phyloP scores from a whole-genome alignment of 1,140 invertebrate species.

The Nixonia krombeini region DNA sequence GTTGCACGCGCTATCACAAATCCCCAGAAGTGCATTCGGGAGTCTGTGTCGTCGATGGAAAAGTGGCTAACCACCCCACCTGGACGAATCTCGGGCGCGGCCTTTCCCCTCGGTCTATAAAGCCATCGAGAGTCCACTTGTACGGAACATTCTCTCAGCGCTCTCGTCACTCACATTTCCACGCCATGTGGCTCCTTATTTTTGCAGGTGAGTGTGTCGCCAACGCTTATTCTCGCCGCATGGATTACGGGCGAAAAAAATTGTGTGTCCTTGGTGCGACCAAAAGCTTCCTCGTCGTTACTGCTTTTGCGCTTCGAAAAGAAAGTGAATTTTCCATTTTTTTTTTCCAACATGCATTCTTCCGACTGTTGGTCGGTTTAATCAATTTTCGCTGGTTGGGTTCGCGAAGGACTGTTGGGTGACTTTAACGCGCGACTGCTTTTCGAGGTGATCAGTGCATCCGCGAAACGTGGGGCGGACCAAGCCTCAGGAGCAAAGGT shows the following conservation, averaged over 20 bases:
- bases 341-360: not conserved
- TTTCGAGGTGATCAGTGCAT: slow-evolving; percentile 21
- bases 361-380: too few species aligned
- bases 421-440: slow-evolving; percentile 29
- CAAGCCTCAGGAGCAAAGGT: slow-evolving; percentile 14
- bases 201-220: slow-evolving; percentile 63
- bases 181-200: slow-evolving; percentile 68
- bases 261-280: slow-evolving; percentile 10
- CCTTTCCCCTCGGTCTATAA: slow-evolving; percentile 69
- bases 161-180: slow-evolving; percentile 62
- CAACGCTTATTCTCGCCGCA: slow-evolving; percentile 8
- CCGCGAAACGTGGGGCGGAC: not conserved
- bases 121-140: slow-evolving; percentile 61
- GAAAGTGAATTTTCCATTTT: slow-evolving; percentile 1
- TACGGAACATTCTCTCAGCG: slow-evolving; percentile 64
- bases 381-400: too few species aligned
- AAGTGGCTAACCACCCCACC: slow-evolving; percentile 62
- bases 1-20: slow-evolving; percentile 21
- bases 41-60: slow-evolving; percentile 45
- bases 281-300: too few species aligned
- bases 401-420: slow-evolving; percentile 2
- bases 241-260: slow-evolving; percentile 16
- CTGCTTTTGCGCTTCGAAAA: not conserved
- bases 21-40: slow-evolving; percentile 38
- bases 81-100: slow-evolving; percentile 58